Conservation (phyloP, 2,113 vertebrate species). For the Ammospiza nelsoni region DNA sequence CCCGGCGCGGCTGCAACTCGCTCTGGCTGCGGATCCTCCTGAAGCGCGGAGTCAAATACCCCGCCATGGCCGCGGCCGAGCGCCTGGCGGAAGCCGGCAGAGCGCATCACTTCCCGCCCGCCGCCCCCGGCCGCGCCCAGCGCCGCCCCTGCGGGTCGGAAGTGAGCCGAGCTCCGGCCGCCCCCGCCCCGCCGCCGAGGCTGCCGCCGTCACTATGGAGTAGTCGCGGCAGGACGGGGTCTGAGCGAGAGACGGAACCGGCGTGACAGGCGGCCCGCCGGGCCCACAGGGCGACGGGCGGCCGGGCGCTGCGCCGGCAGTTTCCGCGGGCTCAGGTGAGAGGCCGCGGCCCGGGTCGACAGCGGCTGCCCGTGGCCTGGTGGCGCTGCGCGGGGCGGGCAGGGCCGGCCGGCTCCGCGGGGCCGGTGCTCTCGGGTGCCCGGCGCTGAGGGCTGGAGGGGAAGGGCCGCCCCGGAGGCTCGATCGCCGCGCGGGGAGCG, state of each 20-base stretch:
- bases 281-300: not conserved
- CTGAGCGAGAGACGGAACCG: not conserved
- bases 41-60: slow-evolving; percentile 49
- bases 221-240: not conserved
- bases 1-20: not conserved
- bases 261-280: not conserved
- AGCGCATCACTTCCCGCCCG: not conserved
- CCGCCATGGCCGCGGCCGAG: not conserved
- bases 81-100: not conserved
- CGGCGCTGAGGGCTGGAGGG: not conserved
- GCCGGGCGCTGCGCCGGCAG: not conserved
- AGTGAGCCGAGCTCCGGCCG: not conserved
- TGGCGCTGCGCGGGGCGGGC: not conserved
- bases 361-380: not conserved
- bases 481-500: not conserved
- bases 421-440: no score
- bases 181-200: not conserved
- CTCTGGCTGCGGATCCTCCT: not conserved
- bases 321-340: slow-evolving; percentile 64
- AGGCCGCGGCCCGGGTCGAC: not conserved
- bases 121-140: not conserved
- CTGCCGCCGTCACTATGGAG: slow-evolving; percentile 19
- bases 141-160: not conserved
- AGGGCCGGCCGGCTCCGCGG: not conserved
- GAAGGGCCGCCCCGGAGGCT: not conserved